A percentile compares a stretch with the other conserved stretches of the same genome.
Evolutionary conservation across 2,888 invertebrate species (phyloP).

Genomic region (Norana najaformis): DNA sequence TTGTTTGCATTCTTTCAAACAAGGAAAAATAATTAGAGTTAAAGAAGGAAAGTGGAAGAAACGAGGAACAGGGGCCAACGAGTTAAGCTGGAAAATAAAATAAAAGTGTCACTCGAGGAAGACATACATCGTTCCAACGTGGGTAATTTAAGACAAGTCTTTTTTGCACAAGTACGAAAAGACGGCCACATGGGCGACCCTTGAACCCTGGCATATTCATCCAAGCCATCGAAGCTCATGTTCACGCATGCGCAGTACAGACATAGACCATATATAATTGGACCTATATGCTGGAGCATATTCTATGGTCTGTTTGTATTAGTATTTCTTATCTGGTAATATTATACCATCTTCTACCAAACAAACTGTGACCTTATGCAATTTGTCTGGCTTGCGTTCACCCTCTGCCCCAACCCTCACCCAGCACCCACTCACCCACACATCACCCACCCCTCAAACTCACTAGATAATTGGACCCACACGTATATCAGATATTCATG

Average conservation of each 20-base stretch:
- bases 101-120: no score
- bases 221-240: neutral
- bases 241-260: neutral
- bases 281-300: no score
- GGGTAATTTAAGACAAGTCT: neutral
- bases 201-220: neutral
- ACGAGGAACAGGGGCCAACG: neutral
- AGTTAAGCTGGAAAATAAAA: no score
- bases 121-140: neutral
- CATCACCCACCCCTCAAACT: conserved; percentile 66
- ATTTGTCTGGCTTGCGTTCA: neutral
- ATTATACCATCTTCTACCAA: neutral
- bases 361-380: neutral
- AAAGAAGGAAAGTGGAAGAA: neutral
- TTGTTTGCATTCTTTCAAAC: neutral
- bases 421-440: conserved; percentile 66
- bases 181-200: neutral
- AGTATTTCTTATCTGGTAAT: no score
- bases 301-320: no score
- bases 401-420: conserved; percentile 64
- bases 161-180: neutral
- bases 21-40: neutral
- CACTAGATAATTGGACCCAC: conserved; percentile 59
- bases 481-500: no score
- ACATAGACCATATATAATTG: neutral